A percentile compares a stretch with the other conserved stretches of the same genome.
phyloP scores from a whole-genome alignment of 1,140 invertebrate species.

The Bombus impatiens region DNA sequence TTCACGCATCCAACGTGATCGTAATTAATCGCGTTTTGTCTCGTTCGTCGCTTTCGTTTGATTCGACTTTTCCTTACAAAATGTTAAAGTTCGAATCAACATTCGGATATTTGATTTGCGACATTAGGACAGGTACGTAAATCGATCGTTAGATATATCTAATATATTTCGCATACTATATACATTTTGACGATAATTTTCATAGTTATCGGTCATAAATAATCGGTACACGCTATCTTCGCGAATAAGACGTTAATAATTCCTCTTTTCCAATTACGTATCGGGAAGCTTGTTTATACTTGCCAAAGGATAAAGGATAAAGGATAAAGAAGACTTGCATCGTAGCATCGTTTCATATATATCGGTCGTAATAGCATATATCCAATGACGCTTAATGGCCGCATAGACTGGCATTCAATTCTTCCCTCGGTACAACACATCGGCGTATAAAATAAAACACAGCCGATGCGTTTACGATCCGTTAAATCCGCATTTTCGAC shows the following conservation, averaged over 20 bases:
- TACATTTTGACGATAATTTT: not conserved
- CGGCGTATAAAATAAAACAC: not conserved
- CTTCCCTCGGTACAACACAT: not conserved
- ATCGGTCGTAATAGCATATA: not conserved
- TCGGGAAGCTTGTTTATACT: not conserved
- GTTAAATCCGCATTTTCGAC: not conserved
- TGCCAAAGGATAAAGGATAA: not conserved
- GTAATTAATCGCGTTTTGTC: too few species aligned
- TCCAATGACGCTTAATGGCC: not conserved
- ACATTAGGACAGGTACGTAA: too few species aligned
- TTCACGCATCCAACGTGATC: not conserved
- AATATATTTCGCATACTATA: too few species aligned
- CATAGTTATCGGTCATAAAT: not conserved
- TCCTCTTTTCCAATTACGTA: not conserved
- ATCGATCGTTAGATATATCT: too few species aligned
- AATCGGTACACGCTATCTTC: not conserved
- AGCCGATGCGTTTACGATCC: conserved; percentile 13
- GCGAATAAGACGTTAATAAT: not conserved
- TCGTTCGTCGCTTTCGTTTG: too few species aligned
- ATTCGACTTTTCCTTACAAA: too few species aligned
- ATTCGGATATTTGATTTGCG: too few species aligned
- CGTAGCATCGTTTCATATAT: not conserved
- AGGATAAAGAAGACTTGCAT: not conserved
- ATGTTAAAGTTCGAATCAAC: too few species aligned
- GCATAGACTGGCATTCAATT: not conserved